These are phyloP conservation scores for Temnothorax ravouxi DNA, from an alignment of 2,888 invertebrate genomes.

Conservation along the genomic window DNA sequence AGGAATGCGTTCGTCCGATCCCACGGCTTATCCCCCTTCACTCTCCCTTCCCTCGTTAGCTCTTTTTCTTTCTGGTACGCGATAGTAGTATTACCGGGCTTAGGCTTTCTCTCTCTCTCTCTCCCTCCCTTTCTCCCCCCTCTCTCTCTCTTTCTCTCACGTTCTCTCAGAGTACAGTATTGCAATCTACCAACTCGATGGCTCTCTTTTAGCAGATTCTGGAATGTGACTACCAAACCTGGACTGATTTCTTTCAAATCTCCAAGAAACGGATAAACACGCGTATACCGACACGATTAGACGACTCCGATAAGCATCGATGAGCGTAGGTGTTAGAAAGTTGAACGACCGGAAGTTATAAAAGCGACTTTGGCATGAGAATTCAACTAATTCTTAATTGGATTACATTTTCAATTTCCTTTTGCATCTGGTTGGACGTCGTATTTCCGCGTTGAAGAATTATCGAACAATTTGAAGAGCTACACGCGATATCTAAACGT, in stretches of 20 bases:
- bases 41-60: constrained; percentile 65
- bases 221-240: constrained; percentile 42
- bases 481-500: not conserved
- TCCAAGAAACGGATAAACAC: not conserved
- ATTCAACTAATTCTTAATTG: not conserved
- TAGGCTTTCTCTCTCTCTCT: constrained; percentile 64
- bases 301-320: not conserved
- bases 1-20: constrained; percentile 86
- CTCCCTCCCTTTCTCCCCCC: constrained; percentile 64
- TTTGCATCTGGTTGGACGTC: not conserved
- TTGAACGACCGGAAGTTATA: not conserved
- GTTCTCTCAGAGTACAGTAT: constrained; percentile 67
- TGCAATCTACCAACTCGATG: constrained; percentile 56
- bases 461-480: constrained; percentile 23
- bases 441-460: not conserved
- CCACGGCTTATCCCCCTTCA: constrained; percentile 83
- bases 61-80: constrained; percentile 66
- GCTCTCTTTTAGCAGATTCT: constrained; percentile 58
- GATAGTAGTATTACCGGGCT: constrained; percentile 56
- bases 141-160: constrained; percentile 65
- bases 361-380: not conserved
- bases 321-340: not conserved
- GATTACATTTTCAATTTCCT: not conserved
- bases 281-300: not conserved
- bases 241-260: not conserved